Evolutionary conservation across 2,797 vertebrate genomes (phyloP), one percentile per base, ranked within the genome.

Genomic region (Spizella passerina): DNA sequence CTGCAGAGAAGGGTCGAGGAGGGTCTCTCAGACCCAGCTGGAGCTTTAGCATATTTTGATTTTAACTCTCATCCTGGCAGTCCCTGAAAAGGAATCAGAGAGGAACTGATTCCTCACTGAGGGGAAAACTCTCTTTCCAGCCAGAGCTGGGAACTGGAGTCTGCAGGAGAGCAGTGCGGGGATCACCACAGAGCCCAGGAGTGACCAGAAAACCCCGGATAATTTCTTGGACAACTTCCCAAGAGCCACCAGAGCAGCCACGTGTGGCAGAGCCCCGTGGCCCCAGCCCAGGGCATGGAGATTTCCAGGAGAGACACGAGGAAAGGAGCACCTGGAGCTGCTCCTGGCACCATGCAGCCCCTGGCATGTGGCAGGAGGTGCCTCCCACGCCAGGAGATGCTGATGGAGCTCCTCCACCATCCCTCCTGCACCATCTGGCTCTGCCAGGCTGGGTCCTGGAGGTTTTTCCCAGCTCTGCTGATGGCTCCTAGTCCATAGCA

Each of bases 391-490:
- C 0, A 1, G 70, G 70, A 60, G 56, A 27, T 27, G 36, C 56
- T 0, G 3, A 23, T 2, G 3, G 53, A 36, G 70, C 43, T 63
- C 30, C 46, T 63, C 30, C 59, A 29, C 38, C 47, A 18, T 9
- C 36, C 57, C 30, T 76, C 38, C 59, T 63, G 47, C 30, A 7
- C 72, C 36, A 14, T 7, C 57, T 41, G 59, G 7, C 38, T 29
- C 57, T 34, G 59, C 59, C 47, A 34, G 38, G 71, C 9, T 47
- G 43, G 6, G 3, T 23, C 30, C 38, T 63, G 57, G 19, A 34
- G 38, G 15, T 7, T 43, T 20, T 30, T 88, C 50, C 65, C 84
- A 92, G 94, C 82, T 94, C 82, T 69, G 60, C 73, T 92, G 79
- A 63, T 65, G 79, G 44, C 55, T 81, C 84, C 91, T 81, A 39